Base-by-base conservation (phyloP, 2,888 invertebrate species). In the Iphiclides podalirius region DNA sequence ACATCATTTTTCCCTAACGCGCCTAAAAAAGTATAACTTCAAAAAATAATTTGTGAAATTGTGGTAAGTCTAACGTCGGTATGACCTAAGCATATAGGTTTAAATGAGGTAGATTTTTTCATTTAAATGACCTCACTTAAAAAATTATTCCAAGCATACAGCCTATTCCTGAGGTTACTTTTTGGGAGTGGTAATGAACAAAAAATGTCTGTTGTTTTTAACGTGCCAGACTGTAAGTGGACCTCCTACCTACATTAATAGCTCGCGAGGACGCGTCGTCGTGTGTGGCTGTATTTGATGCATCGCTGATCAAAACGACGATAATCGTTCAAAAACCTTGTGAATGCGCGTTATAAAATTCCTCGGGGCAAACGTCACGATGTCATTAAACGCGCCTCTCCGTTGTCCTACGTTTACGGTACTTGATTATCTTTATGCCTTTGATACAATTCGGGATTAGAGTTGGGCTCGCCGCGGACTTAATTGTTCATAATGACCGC, bases 251-350 rank as follows among this genome's bases (percentile, higher is more conserved):
- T 55, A 71, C 72, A 76, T 82, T 80, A 82, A 85, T 84, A 79
- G 74, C 65, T 68, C 62, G 62, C 66, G 72, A 78, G 79, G 75
- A 74, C 74, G 66, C 63, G 50, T 57, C 83, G 55, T 75, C 87
- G 87, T 87, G 87, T 87, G 87, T 85, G 87, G 85, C 61, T 73
- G 65, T 60, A 59, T 64, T 71, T 76, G 74, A 78, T 68, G 76
- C 76, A 68, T 72, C 72, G 67, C 73, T 75, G 87, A 85, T 84
- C 72, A 63, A 70, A 77, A 75, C 71, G 70, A 75, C 67, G 86
- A 86, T 86, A 83, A 86, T 82, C 71, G 59, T 70, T 67, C 61
- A 64, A 72, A 78, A 75, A 72, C 61, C 70, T 71, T 67, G 66
- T 57, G 61, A 70, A 38, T 43, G 38, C 9, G 73, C 72, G 66